Percentiles rank a stretch among this genome's conserved stretches.
Conservation (phyloP, 1,140 invertebrate species). For the Eupeodes corollae region DNA sequence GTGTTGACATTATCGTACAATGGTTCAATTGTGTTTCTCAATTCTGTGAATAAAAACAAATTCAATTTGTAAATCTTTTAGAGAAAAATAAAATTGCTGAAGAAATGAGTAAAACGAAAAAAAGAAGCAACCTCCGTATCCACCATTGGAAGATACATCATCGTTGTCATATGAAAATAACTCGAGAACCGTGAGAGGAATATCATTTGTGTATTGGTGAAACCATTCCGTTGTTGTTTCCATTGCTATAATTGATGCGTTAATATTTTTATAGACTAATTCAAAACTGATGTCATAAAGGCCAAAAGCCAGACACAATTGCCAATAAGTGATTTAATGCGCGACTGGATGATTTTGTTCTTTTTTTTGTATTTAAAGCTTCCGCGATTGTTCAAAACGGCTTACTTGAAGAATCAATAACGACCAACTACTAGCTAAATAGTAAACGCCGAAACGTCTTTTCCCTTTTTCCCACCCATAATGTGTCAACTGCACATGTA, state of each 20-base stretch:
- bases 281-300: not conserved
- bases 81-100: too few species aligned
- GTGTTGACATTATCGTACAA: conserved; percentile 6
- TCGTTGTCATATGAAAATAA: conserved; percentile 12
- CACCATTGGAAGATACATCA: not conserved
- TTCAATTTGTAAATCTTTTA: too few species aligned
- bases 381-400: too few species aligned
- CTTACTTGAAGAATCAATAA: too few species aligned
- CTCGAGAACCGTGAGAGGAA: conserved; percentile 32
- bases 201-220: conserved; percentile 11
- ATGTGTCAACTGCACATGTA: not conserved
- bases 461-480: not conserved
- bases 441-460: too few species aligned
- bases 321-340: not conserved
- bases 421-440: too few species aligned
- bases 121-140: too few species aligned
- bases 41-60: conserved; percentile 3
- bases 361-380: too few species aligned
- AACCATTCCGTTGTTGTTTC: too few species aligned
- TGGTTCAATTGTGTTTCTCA: conserved; percentile 2
- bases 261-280: not conserved
- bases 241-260: too few species aligned
- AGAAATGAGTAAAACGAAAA: too few species aligned
- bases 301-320: not conserved
- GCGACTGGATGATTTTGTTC: not conserved